These are phyloP conservation scores for Drosophila acutilabella DNA, from an alignment of 2,888 invertebrate species.

Conservation along the genomic window DNA sequence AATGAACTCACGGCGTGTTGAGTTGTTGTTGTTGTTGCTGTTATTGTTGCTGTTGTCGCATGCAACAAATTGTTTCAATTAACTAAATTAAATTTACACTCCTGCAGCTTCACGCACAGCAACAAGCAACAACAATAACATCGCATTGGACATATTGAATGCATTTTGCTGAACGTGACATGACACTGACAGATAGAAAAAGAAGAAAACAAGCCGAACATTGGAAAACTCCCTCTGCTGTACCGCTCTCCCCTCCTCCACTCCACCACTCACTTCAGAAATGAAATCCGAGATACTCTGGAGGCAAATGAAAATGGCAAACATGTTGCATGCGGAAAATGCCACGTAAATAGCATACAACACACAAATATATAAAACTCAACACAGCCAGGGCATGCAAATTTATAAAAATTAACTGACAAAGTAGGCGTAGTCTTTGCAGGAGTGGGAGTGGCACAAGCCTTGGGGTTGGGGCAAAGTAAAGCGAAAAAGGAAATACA, in stretches of 20 bases:
- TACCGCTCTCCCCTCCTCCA: not conserved
- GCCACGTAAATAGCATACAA: slow-evolving; percentile 42
- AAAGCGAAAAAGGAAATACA: slow-evolving; percentile 17
- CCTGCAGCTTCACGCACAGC: slow-evolving; percentile 70
- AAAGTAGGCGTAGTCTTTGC: slow-evolving; percentile 51
- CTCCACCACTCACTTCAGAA: slow-evolving; percentile 18
- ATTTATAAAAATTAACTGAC: slow-evolving; percentile 78
- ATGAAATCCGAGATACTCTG: slow-evolving; percentile 50
- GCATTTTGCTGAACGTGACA: slow-evolving; percentile 78
- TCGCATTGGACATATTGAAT: slow-evolving; percentile 68
- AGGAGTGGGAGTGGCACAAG: not conserved
- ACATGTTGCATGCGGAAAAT: slow-evolving; percentile 66
- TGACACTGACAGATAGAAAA: slow-evolving; percentile 80
- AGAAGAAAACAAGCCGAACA: slow-evolving; percentile 44
- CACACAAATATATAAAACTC: slow-evolving; percentile 12
- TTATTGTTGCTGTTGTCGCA: slow-evolving; percentile 58
- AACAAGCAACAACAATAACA: slow-evolving; percentile 47
- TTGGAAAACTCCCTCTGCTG: slow-evolving; percentile 9
- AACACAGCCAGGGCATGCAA: slow-evolving; percentile 62
- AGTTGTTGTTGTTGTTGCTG: slow-evolving; percentile 25
- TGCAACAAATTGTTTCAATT: slow-evolving; percentile 84
- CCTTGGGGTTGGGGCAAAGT: not conserved
- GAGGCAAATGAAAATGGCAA: slow-evolving; percentile 68
- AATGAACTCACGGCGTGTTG: slow-evolving; percentile 53
- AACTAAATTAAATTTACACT: slow-evolving; percentile 85